Percentiles rank a stretch among this genome's conserved stretches.
Conservation (phyloP, 1,140 invertebrate species). For the Bombus terrestris region DNA sequence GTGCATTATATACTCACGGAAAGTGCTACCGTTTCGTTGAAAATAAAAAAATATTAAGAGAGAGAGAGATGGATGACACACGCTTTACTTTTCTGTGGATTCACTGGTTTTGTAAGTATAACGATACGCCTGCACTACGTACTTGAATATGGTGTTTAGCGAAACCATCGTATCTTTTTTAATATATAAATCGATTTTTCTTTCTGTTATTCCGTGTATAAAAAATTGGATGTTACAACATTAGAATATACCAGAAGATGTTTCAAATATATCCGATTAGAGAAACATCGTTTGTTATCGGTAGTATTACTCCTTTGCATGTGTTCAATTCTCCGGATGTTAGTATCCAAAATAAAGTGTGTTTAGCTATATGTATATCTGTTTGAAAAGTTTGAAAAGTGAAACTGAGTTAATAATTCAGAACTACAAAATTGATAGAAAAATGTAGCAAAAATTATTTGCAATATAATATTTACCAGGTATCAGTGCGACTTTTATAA, state of each 20-base stretch:
- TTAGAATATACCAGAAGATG: neutral
- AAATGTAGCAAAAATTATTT: neutral
- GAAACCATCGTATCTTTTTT: neutral
- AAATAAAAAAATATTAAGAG: neutral
- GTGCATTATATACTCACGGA: neutral
- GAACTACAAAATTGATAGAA: too few relatives aligned
- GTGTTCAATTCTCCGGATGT: neutral
- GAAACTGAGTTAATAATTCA: neutral
- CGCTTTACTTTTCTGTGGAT: neutral
- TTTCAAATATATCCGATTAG: neutral
- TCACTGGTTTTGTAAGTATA: conserved; percentile 1
- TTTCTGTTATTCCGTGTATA: neutral
- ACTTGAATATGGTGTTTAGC: neutral
- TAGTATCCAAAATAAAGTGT: neutral
- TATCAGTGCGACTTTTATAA: neutral
- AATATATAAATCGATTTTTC: neutral
- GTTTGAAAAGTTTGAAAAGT: neutral
- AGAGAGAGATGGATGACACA: neutral
- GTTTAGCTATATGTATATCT: neutral
- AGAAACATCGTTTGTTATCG: neutral
- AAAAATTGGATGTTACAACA: too few relatives aligned
- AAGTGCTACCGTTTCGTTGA: neutral
- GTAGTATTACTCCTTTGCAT: neutral
- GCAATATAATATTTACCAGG: neutral
- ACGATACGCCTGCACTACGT: neutral